Base-by-base conservation (phyloP, 2,113 vertebrate genomes). In the Melanostigma gelatinosum region DNA sequence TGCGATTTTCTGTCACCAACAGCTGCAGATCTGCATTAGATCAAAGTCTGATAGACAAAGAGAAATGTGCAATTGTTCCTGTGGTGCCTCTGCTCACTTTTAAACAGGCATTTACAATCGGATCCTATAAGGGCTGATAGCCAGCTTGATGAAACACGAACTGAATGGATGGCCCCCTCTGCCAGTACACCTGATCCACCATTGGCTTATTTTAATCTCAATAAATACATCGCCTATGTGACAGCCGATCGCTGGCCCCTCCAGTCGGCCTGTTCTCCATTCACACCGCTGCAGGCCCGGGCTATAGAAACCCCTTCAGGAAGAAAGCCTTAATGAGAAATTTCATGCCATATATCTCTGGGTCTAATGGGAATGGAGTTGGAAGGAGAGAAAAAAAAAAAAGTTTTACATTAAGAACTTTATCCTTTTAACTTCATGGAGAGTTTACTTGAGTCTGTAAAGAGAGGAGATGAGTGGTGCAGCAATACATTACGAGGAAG, bases 281-380 rank as follows among this genome's bases (percentile, higher is more conserved):
- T 54, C 57, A 64, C 61, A 60, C 42, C 61, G 72, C 65, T 52
- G 0, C 64, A 74, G 72, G 64, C 55, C 38, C 0, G 36, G 20
- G 63, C 24, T 29, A 54, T 8, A 77, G 27, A 52, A 83, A 40
- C 29, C 65, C 63, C 66, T 64, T 84, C n/a, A 76, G 78, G 76
- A 85, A 10, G 24, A 66, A 71, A 29, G 65, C 27, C 34, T 75
- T 82, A 87, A 85, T 88, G 84, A 89, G 84, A 80, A 87, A 88
- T 85, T 68, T 83, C 73, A 77, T 75, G 78, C 66, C 48, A 61
- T 74, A 79, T 84, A 72, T 85, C 76, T 73, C 38, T 38, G 57
- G 22, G 70, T 86, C 87, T 86, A 68, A 86, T 83, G 88, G 90
- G 77, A 87, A 71, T 66, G 4, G 62, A 77, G 65, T 70, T 81